Evolutionary conservation across 64 coral and sea anemone genomes (phyloP), one percentile per base, ranked within the genome.

Genomic region (Montipora efflorescens): DNA sequence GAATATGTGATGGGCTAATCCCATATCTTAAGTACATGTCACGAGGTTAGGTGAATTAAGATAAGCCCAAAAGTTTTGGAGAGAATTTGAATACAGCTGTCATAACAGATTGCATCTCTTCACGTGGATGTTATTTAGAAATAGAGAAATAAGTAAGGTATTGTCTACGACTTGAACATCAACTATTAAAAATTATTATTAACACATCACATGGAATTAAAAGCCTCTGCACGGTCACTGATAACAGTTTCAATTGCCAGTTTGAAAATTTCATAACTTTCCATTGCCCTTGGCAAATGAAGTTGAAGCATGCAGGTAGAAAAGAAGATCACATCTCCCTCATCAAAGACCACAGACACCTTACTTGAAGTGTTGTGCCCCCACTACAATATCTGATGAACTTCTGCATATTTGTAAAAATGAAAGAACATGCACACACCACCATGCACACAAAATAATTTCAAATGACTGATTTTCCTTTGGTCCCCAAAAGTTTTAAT

Each of bases 261-360:
- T 91, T 82, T 91, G 53, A 91, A 81, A 5, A 23, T 48, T 51
- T 52, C 89, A 72, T 91, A 91, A 51, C 44, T 72, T 22, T 79
- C 77, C 67, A 91, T 47, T 71, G 78, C 51, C 82, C 43, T 44
- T 68, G 89, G 89, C 43, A 91, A 69, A 50, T 91, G 78, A 16
- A 91, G 78, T 49, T 91, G 36, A 22, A 91, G 80, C 11, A 84
- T 44, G 81, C 81, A 84, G 66, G 81, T 84, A 43, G 81, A 84
- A 66, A 1, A 59, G 66, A 84, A 84, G 22, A 84, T 84, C 1
- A 67, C 66, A 43, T n/a, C 81, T 76, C 74, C 74, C 46, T 76
- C 74, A 76, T 76, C 74, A 46, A 76, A 76, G 22, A 76, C 74
- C 21, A 76, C 74, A 43, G 74, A 11, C 23, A 76, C 9, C 74